Conservation (phyloP, 1,140 invertebrate species). For the Anthonomus grandis region DNA sequence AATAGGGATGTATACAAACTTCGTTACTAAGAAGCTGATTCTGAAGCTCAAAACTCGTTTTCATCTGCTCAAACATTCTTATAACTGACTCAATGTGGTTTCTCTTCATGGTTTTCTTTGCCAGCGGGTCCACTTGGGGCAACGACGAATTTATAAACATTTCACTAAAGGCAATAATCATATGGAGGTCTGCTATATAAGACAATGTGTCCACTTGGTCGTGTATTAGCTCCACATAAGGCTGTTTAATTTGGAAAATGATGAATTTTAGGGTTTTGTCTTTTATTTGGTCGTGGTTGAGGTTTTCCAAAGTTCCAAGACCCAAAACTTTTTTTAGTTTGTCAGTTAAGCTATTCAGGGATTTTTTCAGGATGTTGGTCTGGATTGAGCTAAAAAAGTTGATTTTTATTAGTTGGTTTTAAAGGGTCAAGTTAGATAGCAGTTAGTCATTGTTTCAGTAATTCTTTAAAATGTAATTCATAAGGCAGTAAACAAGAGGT, state of each 20-base stretch:
- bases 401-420: too few relatives aligned
- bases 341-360: too few relatives aligned
- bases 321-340: too few relatives aligned
- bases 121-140: conserved; percentile 68
- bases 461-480: too few relatives aligned
- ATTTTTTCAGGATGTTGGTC: too few relatives aligned
- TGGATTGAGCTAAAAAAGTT: too few relatives aligned
- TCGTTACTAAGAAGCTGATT: conserved; percentile 38
- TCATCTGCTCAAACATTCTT: conserved; percentile 35
- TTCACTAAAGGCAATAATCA: conserved; percentile 38
- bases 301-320: too few relatives aligned
- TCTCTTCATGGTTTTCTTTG: conserved; percentile 66
- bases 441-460: too few relatives aligned
- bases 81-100: conserved; percentile 62
- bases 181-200: conserved; percentile 32
- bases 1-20: conserved; percentile 42
- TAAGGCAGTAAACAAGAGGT: too few relatives aligned
- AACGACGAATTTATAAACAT: conserved; percentile 45
- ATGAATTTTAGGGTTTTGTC: not conserved
- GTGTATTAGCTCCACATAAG: conserved; percentile 17
- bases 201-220: not conserved
- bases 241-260: not conserved
- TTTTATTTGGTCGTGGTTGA: not conserved
- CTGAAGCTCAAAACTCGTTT: conserved; percentile 34
- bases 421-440: too few relatives aligned